These are phyloP conservation scores for Scaptomyza flava DNA, from an alignment of 2,888 invertebrate species.

Conservation along the genomic window DNA sequence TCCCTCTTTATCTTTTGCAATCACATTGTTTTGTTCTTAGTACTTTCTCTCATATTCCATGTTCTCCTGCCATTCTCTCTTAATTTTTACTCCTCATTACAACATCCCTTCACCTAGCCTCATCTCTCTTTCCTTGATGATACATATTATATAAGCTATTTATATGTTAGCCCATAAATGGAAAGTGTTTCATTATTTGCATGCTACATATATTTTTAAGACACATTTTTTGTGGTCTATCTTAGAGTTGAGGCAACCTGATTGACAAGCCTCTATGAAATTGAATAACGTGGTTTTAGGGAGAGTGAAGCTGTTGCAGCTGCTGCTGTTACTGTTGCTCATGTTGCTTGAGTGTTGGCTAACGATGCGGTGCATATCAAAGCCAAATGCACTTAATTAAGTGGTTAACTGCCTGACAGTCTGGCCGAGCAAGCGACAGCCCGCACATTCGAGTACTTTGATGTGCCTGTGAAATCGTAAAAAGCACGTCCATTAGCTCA, in stretches of 20 bases:
- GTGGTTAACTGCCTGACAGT: constrained; percentile 36
- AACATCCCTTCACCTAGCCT: too few species aligned
- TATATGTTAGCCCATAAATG: not conserved
- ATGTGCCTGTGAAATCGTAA: constrained; percentile 21
- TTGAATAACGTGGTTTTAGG: constrained; percentile 37
- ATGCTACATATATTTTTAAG: not conserved
- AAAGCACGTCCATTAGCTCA: constrained; percentile 65
- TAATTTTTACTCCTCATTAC: not conserved
- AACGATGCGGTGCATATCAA: constrained; percentile 28
- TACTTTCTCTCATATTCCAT: too few species aligned
- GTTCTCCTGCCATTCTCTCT: too few species aligned
- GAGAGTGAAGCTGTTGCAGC: not conserved
- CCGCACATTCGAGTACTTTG: not conserved
- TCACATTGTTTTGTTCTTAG: too few species aligned
- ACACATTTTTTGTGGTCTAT: not conserved
- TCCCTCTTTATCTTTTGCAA: too few species aligned
- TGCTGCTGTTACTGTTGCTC: constrained; percentile 3
- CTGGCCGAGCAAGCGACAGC: too few species aligned
- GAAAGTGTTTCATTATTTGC: not conserved
- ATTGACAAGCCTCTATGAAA: constrained; percentile 21
- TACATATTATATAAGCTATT: too few species aligned
- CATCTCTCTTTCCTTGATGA: too few species aligned
- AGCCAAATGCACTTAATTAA: constrained; percentile 69
- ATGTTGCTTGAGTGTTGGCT: not conserved
- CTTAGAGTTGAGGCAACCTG: constrained; percentile 5